Base-by-base conservation (phyloP, 2,888 invertebrate genomes). In the Itoplectis maculator region DNA sequence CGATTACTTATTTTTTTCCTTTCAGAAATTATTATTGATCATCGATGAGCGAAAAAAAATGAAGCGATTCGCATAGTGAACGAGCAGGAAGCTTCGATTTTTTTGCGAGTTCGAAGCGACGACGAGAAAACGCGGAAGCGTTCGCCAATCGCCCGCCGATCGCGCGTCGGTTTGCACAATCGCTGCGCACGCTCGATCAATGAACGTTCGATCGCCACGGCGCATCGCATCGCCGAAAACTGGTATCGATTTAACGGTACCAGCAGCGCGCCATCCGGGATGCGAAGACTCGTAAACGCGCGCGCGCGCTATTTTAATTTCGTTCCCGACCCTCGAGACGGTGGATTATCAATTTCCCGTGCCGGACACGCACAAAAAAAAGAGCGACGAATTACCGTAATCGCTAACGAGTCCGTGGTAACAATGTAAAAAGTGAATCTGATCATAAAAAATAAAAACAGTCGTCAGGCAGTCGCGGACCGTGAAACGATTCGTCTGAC, bases 211-310 rank as follows among this genome's bases (percentile, higher is more conserved):
- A 79, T 82, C 82, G 72, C 35, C 59, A 5, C 29, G 23, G 35
- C 40, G 45, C 37, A n/a, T n/a, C n/a, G n/a, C 54, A 82, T 79
- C 61, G 76, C 82, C 82, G 68, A 82, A 82, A 82, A 82, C 72
- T 82, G 72, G 54, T 72, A 82, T 73, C 73, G 73, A 79, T 82
- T 76, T 82, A 82, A 82, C 82, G 82, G 82, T 79, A 82, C 51
- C 75, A 61, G n/a, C n/a, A n/a, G n/a, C n/a, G n/a, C 70, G 79
- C 61, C 76, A 76, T 79, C 72, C 79, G 23, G 82, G 76, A 79
- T 72, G 76, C 72, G 18, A 63, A 59, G 56, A 15, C 51, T 63
- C 70, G 79, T 82, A 82, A 79, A 47, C 61, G 59, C 49, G 69
- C 51, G 45, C 54, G 59, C 49, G 69, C 51, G 29, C 13, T 51